A percentile compares a stretch with the other conserved stretches of the same genome.
These are phyloP conservation scores for Antheraea assamensis DNA, from an alignment of 2,888 invertebrate genomes.

Conservation along the genomic window DNA sequence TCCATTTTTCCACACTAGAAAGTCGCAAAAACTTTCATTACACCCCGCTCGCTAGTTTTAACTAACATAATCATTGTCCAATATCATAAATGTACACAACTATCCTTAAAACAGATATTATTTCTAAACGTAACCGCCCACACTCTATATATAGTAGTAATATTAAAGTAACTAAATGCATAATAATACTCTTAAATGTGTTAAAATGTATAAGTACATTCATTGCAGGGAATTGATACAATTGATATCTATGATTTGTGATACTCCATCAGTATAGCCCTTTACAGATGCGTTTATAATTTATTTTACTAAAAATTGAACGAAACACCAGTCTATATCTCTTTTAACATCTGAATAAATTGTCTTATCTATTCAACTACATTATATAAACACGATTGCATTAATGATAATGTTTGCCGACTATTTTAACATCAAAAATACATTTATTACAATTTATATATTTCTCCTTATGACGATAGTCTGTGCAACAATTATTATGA, in stretches of 20 bases:
- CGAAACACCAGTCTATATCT: constrained; percentile 45
- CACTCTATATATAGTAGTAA: constrained; percentile 27
- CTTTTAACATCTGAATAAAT: not conserved
- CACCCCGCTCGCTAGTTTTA: constrained; percentile 16
- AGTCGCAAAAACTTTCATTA: constrained; percentile 31
- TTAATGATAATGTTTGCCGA: constrained; percentile 12
- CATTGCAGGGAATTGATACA: constrained; percentile 8
- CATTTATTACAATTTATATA: constrained; percentile 18
- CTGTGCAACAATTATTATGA: constrained; percentile 15
- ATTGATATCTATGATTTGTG: constrained; percentile 10
- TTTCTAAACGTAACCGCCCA: constrained; percentile 37
- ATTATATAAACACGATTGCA: not conserved
- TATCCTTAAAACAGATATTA: constrained; percentile 27
- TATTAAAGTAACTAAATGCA: constrained; percentile 45
- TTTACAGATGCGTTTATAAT: constrained; percentile 32
- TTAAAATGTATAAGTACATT: constrained; percentile 30
- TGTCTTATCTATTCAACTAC: constrained; percentile 10
- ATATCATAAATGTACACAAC: constrained; percentile 25
- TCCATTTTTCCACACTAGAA: constrained; percentile 66
- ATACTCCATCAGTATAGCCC: constrained; percentile 45
- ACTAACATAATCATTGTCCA: constrained; percentile 20
- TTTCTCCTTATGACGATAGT: not conserved
- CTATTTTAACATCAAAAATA: constrained; percentile 22
- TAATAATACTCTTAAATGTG: constrained; percentile 38
- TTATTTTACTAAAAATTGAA: constrained; percentile 40